A percentile compares a stretch with the other conserved stretches of the same genome.
These are phyloP conservation scores for Drosophila eohydei DNA, from an alignment of 2,888 invertebrate species.

Conservation along the genomic window DNA sequence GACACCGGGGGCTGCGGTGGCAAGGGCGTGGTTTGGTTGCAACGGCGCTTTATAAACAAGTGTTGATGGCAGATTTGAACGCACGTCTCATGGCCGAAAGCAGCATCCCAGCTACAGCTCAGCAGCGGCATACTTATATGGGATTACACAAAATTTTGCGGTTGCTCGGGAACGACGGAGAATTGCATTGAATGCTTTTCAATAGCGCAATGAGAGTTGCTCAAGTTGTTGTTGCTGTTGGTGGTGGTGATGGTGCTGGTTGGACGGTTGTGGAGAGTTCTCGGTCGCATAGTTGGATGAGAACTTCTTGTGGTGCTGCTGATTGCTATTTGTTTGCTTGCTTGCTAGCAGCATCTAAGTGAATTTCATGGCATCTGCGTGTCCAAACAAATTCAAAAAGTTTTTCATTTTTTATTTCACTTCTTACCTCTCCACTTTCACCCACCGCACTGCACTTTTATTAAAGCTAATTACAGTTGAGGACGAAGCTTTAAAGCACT, in stretches of 20 bases:
- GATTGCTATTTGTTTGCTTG: conserved; percentile 60
- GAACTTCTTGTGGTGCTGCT: conserved; percentile 42
- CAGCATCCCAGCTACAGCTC: conserved; percentile 41
- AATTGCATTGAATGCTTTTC: conserved; percentile 54
- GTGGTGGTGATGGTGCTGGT: conserved; percentile 10
- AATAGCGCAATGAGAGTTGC: conserved; percentile 51
- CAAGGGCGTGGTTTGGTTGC: not conserved
- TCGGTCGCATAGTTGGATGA: conserved; percentile 20
- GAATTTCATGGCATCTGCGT: conserved; percentile 35
- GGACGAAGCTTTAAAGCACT: conserved; percentile 22
- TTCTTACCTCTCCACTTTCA: not conserved
- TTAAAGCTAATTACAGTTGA: conserved; percentile 50
- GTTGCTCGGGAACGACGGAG: conserved; percentile 8
- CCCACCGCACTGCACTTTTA: conserved; percentile 30
- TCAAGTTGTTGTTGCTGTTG: conserved; percentile 20
- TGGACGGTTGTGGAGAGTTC: not conserved
- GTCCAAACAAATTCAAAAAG: conserved; percentile 30
- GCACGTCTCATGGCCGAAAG: conserved; percentile 49
- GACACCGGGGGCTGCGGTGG: not conserved
- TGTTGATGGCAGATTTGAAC: conserved; percentile 66
- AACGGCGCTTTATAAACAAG: conserved; percentile 64
- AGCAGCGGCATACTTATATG: conserved; percentile 66
- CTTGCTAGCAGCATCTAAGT: conserved; percentile 19
- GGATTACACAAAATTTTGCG: conserved; percentile 62
- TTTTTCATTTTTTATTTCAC: conserved; percentile 2